These are phyloP conservation scores for Eupithecia centaureata DNA, from an alignment of 2,888 invertebrate genomes.

Conservation along the genomic window DNA sequence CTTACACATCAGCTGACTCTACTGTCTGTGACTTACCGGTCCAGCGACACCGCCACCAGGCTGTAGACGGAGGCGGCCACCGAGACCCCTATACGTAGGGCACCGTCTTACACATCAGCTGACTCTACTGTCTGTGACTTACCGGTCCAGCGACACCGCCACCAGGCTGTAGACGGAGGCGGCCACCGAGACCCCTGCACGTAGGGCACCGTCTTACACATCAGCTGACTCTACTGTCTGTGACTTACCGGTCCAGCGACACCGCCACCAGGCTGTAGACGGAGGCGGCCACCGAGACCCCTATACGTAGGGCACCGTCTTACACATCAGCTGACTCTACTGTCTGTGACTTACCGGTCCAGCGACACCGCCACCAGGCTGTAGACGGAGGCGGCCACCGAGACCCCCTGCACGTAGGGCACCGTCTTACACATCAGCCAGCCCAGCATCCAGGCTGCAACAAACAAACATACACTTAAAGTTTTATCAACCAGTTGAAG, in stretches of 20 bases:
- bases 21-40: too few species aligned
- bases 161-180: conserved; percentile 98
- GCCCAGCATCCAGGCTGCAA: conserved; percentile 96
- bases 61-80: conserved; percentile 98
- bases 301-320: conserved; percentile 97
- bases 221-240: too few species aligned
- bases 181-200: conserved; percentile 97
- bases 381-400: conserved; percentile 97
- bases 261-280: conserved; percentile 98
- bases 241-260: conserved; percentile 96
- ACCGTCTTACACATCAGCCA: conserved; percentile 98
- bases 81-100: conserved; percentile 97
- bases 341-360: conserved; percentile 89
- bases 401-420: conserved; percentile 97
- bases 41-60: conserved; percentile 96
- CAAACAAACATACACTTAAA: conserved; percentile 45
- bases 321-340: conserved; percentile 89
- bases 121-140: too few species aligned
- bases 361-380: conserved; percentile 97
- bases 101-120: conserved; percentile 97
- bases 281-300: conserved; percentile 97
- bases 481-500: background rate
- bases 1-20: conserved; percentile 98
- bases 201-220: conserved; percentile 98
- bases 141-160: conserved; percentile 97